Evolutionary conservation across 1,140 invertebrate species (phyloP).

Genomic region (Centruroides sculpturatus): DNA sequence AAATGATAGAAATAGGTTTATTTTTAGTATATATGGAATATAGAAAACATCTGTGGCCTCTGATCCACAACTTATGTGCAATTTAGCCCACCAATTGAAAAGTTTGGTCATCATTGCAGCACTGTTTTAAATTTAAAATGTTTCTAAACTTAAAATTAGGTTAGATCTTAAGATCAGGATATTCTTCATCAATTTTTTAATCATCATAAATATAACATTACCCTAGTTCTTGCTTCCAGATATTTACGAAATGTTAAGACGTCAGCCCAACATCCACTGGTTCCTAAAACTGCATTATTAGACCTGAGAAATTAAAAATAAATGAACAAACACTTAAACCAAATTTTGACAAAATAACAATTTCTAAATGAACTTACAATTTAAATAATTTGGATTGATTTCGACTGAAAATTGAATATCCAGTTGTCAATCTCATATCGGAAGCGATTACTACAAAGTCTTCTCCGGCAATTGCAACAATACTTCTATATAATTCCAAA

Average conservation of each 20-base stretch:
- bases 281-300: conserved; percentile 66
- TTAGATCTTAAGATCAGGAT: no score
- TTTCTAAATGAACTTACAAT: conserved; percentile 28
- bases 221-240: conserved; percentile 42
- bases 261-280: conserved; percentile 94
- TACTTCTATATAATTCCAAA: conserved; percentile 37
- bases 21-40: no score
- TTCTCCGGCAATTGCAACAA: conserved; percentile 84
- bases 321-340: no score
- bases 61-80: no score
- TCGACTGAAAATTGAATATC: conserved; percentile 76
- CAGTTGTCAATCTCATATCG: conserved; percentile 83
- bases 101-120: no score
- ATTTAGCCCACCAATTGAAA: no score
- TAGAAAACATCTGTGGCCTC: no score
- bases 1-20: no score
- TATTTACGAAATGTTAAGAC: conserved; percentile 79
- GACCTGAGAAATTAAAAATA: conserved; percentile 34
- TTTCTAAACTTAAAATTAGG: no score
- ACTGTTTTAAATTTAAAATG: no score
- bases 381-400: conserved; percentile 71
- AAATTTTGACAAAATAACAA: not conserved
- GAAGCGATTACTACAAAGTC: conserved; percentile 75
- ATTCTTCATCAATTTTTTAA: no score
- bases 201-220: no score